Evolutionary conservation across 2,888 invertebrate genomes (phyloP), one percentile per base, ranked within the genome.

Genomic region (Luperina nickerlii): DNA sequence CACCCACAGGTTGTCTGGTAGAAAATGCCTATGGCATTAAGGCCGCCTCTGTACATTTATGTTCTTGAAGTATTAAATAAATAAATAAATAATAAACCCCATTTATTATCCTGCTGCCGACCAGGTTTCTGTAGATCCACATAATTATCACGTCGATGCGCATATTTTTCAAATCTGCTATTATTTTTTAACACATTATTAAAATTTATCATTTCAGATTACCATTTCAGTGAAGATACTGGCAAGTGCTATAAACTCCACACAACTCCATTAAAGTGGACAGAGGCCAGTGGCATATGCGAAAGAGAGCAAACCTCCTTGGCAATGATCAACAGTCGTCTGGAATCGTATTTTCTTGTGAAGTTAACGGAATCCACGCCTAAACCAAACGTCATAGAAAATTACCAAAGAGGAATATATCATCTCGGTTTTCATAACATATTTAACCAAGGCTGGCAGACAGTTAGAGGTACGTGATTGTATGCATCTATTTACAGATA

Each of bases 161-260:
- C 13, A n/a, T 27, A 15, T 15, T 62, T 27, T 18, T 27, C 2
- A 27, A 7, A 62, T 18, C 7, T 62, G 27, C 2, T 7, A 15
- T 8, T 27, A 15, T 62, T 62, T 60, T 62, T 32, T 63, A 32
- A 32, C 18, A 20, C 20, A 24, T 24, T 1, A 77, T 20, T 20
- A 54, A 54, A 54, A 54, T 20, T 54, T 32, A 8, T 74, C 24
- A 81, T 70, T 91, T 92, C 90, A 96, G 95, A 89, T 78, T 96
- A 96, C 86, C 82, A 81, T 69, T 94, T 89, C 83, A 90, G 91
- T 63, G 88, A 88, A n/a, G 45, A 77, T 6, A 60, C 72, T 9
- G 93, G 93, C 2, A 92, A 90, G 84, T 96, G 95, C 83, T 96
- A 95, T 89, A 96, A 96, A 78, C 92, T 95, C 57, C 96, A 96